phyloP scores from a whole-genome alignment of 2,888 invertebrate genomes.

The Hydropsyche betteni region DNA sequence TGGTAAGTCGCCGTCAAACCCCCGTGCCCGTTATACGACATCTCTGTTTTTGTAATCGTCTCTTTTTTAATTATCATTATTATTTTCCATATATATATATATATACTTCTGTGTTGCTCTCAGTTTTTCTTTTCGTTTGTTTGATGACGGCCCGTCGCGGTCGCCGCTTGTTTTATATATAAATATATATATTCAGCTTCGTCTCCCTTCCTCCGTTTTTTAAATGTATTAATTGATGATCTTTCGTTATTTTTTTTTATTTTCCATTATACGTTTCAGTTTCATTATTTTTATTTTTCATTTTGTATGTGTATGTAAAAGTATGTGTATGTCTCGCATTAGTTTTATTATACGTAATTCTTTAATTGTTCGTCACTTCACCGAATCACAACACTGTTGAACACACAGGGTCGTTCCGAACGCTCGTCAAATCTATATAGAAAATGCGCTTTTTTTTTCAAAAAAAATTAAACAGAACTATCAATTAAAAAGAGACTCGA shows the following conservation, averaged over 20 bases:
- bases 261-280: slow-evolving; percentile 61
- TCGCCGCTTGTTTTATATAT: slow-evolving; percentile 46
- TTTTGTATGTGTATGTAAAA: slow-evolving; percentile 70
- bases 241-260: slow-evolving; percentile 53
- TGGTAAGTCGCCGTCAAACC: slow-evolving; percentile 89
- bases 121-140: slow-evolving; percentile 50
- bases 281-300: slow-evolving; percentile 63
- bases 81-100: slow-evolving; percentile 45
- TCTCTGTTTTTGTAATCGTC: slow-evolving; percentile 58
- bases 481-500: no score
- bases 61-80: slow-evolving; percentile 48
- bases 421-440: background rate
- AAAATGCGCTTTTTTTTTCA: no score
- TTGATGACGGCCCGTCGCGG: slow-evolving; percentile 41
- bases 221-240: slow-evolving; percentile 62
- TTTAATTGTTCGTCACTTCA: slow-evolving; percentile 47
- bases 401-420: slow-evolving; percentile 23
- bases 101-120: slow-evolving; percentile 51
- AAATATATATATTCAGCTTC: slow-evolving; percentile 61
- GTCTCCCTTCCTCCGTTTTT: slow-evolving; percentile 65
- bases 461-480: no score
- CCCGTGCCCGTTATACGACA: slow-evolving; percentile 65
- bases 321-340: slow-evolving; percentile 64
- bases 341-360: slow-evolving; percentile 48
- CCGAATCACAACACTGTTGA: slow-evolving; percentile 28